A percentile compares a stretch with the other conserved stretches of the same genome.
Evolutionary conservation across 2,797 vertebrate genomes (phyloP).

Genomic region (Lacerta agilis): DNA sequence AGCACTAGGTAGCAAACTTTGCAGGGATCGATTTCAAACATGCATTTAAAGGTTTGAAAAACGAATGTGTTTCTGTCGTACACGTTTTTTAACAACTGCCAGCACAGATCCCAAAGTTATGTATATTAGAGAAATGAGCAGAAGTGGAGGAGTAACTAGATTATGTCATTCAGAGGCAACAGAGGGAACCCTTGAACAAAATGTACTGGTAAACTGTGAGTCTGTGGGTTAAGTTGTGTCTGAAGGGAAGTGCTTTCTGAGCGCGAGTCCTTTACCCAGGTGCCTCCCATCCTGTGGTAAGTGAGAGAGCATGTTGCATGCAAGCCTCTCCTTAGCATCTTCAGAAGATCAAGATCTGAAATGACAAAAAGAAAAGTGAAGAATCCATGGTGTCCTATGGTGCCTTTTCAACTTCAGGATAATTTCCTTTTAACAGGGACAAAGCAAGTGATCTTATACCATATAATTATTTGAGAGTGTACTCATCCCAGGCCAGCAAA

Average conservation of each 20-base stretch:
- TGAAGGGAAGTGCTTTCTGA: not conserved
- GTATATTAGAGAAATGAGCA: too few relatives aligned
- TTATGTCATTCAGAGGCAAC: slow-evolving; percentile 3
- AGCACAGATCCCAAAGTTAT: not conserved
- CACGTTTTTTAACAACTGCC: slow-evolving; percentile 42
- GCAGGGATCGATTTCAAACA: slow-evolving; percentile 13
- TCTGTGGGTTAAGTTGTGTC: not conserved
- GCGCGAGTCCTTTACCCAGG: not conserved
- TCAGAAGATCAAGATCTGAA: too few relatives aligned
- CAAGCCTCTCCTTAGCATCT: not conserved
- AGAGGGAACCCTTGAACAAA: not conserved
- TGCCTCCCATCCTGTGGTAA: not conserved
- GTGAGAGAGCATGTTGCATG: not conserved
- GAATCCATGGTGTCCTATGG: not conserved
- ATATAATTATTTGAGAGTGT: not conserved
- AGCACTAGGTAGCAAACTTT: slow-evolving; percentile 12
- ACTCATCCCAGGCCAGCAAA: not conserved
- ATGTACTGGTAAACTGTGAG: not conserved
- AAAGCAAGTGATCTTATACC: not conserved
- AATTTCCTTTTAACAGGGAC: not conserved
- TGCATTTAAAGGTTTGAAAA: slow-evolving; percentile 50
- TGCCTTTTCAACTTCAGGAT: not conserved
- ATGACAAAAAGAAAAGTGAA: rapidly evolving
- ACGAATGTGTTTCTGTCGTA: not conserved
- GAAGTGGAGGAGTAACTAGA: not conserved